Evolutionary conservation across 2,888 invertebrate genomes (phyloP), one percentile per base, ranked within the genome.

Genomic region (Drosophila heteroneura): DNA sequence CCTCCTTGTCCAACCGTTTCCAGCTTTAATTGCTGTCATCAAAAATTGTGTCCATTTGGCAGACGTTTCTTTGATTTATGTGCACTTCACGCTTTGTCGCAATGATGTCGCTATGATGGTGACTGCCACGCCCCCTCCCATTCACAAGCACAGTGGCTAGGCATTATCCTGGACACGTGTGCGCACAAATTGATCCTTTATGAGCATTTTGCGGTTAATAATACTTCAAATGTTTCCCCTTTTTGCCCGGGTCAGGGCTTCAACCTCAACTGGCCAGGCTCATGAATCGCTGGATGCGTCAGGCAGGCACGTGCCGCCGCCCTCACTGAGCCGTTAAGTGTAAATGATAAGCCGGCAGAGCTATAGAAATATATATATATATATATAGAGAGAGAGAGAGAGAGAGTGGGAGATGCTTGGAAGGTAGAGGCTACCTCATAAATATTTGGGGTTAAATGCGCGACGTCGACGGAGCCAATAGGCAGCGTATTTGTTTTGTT

Each of bases 201-300:
- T 80, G 85, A 89, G 85, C 82, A 89, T 89, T 91, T 91, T 90
- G 91, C 88, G 91, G 91, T 91, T 89, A 86, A 89, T 88, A 83
- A 86, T 82, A 76, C 84, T 73, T 56, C 57, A 74, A 76, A 76
- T 64, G 67, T 68, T 47, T 53, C 44, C 65, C 39, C 28, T 33
- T 33, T 51, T 33, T 28, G n/a, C 51, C 22, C 35, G n/a, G 51
- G 26, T 35, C 61, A 37, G 33, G 59, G 49, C 28, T 28, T 56
- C 56, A 35, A 14, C 37, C 56, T 37, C 56, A 56, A 56, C 65
- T 51, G 51, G 60, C 39, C 51, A 28, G 53, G 41, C 59, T 54
- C 53, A 73, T 70, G 70, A 79, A 81, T 74, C 74, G 68, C 52
- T 80, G 28, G 71, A 74, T 78, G 78, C 53, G 72, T 63, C 66